Base-by-base conservation (phyloP, 1,140 invertebrate genomes). In the Hypothenemus hampei region DNA sequence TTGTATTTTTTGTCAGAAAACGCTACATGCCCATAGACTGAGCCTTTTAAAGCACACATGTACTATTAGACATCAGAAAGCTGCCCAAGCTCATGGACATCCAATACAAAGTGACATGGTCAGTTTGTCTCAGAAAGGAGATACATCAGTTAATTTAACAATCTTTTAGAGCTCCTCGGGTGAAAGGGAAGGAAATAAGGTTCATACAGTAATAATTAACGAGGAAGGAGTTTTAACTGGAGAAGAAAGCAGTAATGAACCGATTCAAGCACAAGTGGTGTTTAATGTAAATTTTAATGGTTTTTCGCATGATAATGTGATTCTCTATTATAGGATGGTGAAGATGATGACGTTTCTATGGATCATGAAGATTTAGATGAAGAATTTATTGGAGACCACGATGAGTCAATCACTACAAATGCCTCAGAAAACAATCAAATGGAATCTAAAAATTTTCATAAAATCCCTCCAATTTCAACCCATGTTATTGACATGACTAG, bases 401-500 rank as follows among this genome's bases (percentile, higher is more conserved):
- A 31, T 1, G 10, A 11, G 10, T 31, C 26, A 11, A 11, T 13
- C 26, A 13, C 1, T 8, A 11, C 26, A 3, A 31, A 31, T n/a
- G 26, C 8, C 10, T 11, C 26, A 31, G 1, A 8, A 31, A 31
- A 11, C 26, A 1, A 31, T 31, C 26, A 31, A 1, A 13, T 31
- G 10, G 10, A 31, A 13, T 8, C 26, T 31, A 13, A 31, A 1
- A 31, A 31, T 31, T 11, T 11, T 31, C 26, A 1, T 1, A 31
- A 31, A 2, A 8, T 13, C 26, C 10, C 13, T 31, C 64, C 66
- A 26, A 70, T 72, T 40, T 82, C 81, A 1, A 85, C 84, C 1
- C 81, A 86, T 60, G 81, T 86, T 1, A 66, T 84, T 16, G 85
- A 87, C 58, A 84, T 76, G 0, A 78, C 80, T 1, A 80, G 76